These are phyloP conservation scores for Holacanthella duospinosa DNA, from an alignment of 2,888 invertebrate species.

Conservation along the genomic window DNA sequence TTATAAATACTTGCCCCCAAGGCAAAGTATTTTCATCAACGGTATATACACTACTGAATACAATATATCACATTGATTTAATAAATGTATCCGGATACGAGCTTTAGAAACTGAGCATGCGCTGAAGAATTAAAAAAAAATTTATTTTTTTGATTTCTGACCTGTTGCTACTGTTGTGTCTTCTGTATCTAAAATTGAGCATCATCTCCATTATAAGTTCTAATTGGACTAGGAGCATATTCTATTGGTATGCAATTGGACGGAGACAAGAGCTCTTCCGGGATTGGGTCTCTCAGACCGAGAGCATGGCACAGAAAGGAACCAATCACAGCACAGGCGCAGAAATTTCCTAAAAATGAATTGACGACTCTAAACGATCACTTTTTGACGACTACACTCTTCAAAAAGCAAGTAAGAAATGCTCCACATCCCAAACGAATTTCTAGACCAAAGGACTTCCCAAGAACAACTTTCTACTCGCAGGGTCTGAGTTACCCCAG, in stretches of 20 bases:
- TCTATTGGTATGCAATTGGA: neutral
- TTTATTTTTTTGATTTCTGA: too few relatives aligned
- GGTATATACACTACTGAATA: too few relatives aligned
- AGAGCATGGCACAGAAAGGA: slow-evolving; percentile 6
- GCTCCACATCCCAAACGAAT: slow-evolving; percentile 34
- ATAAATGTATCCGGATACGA: too few relatives aligned
- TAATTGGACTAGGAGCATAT: neutral
- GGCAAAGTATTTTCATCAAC: too few relatives aligned
- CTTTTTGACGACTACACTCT: neutral
- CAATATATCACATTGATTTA: too few relatives aligned
- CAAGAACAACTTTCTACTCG: neutral
- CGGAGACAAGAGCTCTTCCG: neutral
- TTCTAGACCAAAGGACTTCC: slow-evolving; percentile 32
- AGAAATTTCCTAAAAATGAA: neutral
- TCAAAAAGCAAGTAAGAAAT: slow-evolving; percentile 33
- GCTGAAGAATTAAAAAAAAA: too few relatives aligned
- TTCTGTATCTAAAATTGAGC: slow-evolving; percentile 1
- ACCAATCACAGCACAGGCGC: too few relatives aligned
- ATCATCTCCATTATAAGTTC: neutral
- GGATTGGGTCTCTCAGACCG: neutral
- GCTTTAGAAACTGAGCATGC: too few relatives aligned
- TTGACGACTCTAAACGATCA: neutral
- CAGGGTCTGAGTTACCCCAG: neutral
- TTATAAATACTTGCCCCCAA: too few relatives aligned
- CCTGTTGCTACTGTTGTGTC: neutral